These are phyloP conservation scores for Apeltes quadracus DNA, from an alignment of 2,113 vertebrate species.

Conservation along the genomic window DNA sequence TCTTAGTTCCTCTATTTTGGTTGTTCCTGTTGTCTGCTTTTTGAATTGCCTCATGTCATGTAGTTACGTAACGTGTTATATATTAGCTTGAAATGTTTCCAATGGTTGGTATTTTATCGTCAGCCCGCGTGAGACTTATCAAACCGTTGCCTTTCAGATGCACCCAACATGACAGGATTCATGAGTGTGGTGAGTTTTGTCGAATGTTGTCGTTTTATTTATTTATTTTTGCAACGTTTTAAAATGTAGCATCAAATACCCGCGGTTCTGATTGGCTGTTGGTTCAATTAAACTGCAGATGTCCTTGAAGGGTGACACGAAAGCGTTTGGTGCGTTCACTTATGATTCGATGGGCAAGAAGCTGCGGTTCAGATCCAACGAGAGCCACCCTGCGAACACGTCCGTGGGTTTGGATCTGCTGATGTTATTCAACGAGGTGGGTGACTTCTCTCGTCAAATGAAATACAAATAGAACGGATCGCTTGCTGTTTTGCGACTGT, in stretches of 20 bases:
- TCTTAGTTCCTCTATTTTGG: not conserved
- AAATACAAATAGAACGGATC: not conserved
- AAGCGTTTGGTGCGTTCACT: slow-evolving; percentile 61
- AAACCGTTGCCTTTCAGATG: slow-evolving; percentile 62
- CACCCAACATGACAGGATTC: slow-evolving; percentile 74
- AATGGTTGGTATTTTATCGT: not conserved
- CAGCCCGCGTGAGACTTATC: not conserved
- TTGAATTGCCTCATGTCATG: not conserved
- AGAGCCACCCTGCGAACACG: slow-evolving; percentile 56
- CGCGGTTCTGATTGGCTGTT: not conserved
- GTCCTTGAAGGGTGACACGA: slow-evolving; percentile 56
- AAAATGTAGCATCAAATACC: not conserved
- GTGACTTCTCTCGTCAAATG: not conserved
- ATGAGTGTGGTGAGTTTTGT: slow-evolving; percentile 65
- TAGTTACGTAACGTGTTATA: not conserved
- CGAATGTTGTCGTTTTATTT: not conserved
- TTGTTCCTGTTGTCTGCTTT: not conserved
- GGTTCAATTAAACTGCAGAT: slow-evolving; percentile 48
- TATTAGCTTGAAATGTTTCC: not conserved
- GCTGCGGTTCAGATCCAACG: slow-evolving; percentile 76
- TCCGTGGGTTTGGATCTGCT: slow-evolving; percentile 73
- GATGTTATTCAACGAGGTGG: slow-evolving; percentile 79
- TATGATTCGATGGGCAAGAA: slow-evolving; percentile 74
- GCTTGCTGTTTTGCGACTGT: not conserved
- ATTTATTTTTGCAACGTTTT: not conserved